Conservation (phyloP, 2,797 vertebrate genomes). For the Poecilia velifera region DNA sequence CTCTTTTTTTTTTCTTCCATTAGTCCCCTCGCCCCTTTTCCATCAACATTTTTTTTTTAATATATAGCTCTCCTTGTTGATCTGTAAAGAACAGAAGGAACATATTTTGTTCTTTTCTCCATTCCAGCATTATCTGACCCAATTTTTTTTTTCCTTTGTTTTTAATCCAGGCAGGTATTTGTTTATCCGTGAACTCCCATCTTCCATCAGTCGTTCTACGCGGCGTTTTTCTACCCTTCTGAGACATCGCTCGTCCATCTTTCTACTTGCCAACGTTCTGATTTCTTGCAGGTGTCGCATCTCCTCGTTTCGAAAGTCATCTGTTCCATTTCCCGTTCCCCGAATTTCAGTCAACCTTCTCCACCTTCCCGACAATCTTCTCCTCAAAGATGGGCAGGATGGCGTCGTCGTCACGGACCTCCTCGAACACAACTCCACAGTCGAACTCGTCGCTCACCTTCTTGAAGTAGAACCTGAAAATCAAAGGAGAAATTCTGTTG, state of each 20-base stretch:
- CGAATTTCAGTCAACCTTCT: constrained; percentile 90
- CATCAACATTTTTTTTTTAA: constrained; percentile 61
- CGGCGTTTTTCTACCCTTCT: constrained; percentile 35
- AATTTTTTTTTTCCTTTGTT: constrained; percentile 37
- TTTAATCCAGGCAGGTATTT: constrained; percentile 56
- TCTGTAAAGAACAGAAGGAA: constrained; percentile 60
- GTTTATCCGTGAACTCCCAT: constrained; percentile 32
- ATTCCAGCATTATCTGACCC: constrained; percentile 31
- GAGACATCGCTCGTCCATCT: constrained; percentile 55
- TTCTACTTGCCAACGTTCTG: constrained; percentile 52
- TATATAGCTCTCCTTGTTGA: constrained; percentile 49
- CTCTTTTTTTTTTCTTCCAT: constrained; percentile 77
- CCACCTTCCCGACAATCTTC: constrained; percentile 96
- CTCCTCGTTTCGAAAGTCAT: constrained; percentile 26
- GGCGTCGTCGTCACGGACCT: constrained; percentile 91
- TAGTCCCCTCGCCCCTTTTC: constrained; percentile 75
- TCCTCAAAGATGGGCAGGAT: constrained; percentile 93
- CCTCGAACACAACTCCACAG: constrained; percentile 96
- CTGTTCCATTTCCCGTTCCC: constrained; percentile 40
- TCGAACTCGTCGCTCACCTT: constrained; percentile 96
- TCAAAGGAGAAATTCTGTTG: neutral
- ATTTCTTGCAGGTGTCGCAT: constrained; percentile 36
- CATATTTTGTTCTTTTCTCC: constrained; percentile 57
- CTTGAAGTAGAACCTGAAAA: constrained; percentile 94
- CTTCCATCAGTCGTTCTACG: constrained; percentile 42